These are phyloP conservation scores for Horisme vitalbata DNA, from an alignment of 2,888 invertebrate genomes.

Conservation along the genomic window DNA sequence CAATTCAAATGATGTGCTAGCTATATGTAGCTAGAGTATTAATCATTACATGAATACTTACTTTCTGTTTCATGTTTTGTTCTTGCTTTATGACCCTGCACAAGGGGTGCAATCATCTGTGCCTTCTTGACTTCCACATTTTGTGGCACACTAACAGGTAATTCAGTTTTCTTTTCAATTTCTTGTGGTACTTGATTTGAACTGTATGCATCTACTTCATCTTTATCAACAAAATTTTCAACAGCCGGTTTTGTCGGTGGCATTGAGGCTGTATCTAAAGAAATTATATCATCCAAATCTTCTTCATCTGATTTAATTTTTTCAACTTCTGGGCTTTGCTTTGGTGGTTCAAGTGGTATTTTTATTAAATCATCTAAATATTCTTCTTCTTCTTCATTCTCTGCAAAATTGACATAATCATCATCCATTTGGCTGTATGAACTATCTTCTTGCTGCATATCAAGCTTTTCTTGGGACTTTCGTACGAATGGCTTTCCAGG, in stretches of 20 bases:
- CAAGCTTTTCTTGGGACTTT: slow-evolving; percentile 34
- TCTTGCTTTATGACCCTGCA: slow-evolving; percentile 44
- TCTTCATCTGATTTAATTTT: slow-evolving; percentile 27
- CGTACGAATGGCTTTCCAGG: slow-evolving; percentile 63
- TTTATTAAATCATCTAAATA: slow-evolving; percentile 58
- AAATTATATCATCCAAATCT: slow-evolving; percentile 39
- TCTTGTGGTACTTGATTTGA: slow-evolving; percentile 27
- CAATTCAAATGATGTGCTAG: slow-evolving; percentile 10
- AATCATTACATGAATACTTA: slow-evolving; percentile 37
- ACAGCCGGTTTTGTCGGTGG: slow-evolving; percentile 13
- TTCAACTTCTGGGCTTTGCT: slow-evolving; percentile 10
- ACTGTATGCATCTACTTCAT: slow-evolving; percentile 46
- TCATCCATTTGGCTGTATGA: slow-evolving; percentile 73
- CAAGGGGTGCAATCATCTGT: slow-evolving; percentile 57
- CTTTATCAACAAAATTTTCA: slow-evolving; percentile 25
- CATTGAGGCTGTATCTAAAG: slow-evolving; percentile 20
- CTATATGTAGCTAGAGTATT: too few species aligned
- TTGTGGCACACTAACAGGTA: slow-evolving; percentile 19
- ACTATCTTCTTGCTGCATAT: slow-evolving; percentile 50
- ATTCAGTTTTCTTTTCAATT: slow-evolving; percentile 23
- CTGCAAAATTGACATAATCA: slow-evolving; percentile 30
- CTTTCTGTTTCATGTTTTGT: slow-evolving; percentile 38
- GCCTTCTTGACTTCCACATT: slow-evolving; percentile 44
- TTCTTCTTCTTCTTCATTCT: slow-evolving; percentile 51
- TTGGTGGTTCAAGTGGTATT: slow-evolving; percentile 41